Evolutionary conservation across 2,888 invertebrate genomes (phyloP).

Genomic region (Oscheius sp.): DNA sequence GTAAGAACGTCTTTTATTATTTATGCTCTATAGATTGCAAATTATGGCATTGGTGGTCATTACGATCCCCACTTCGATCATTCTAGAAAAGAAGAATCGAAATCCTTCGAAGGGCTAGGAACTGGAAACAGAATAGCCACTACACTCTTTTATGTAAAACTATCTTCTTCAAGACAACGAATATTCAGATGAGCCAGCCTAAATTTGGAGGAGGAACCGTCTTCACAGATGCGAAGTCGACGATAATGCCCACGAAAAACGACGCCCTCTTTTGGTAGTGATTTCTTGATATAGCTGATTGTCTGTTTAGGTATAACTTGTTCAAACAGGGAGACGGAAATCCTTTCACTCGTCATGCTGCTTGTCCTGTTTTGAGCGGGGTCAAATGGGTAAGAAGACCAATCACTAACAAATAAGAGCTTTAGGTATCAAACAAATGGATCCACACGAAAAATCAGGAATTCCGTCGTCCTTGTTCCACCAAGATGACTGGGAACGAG

Average conservation of each 20-base stretch:
- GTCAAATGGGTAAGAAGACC: constrained; percentile 78
- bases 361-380: constrained; percentile 94
- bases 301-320: too few species aligned
- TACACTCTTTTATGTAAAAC: constrained; percentile 91
- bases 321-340: constrained; percentile 90
- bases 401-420: background rate
- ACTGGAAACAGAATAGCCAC: constrained; percentile 95
- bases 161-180: background rate
- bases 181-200: constrained; percentile 89
- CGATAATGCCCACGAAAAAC: constrained; percentile 88
- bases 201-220: constrained; percentile 98
- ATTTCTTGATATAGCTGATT: too few species aligned
- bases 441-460: constrained; percentile 80
- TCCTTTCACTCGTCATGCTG: constrained; percentile 89
- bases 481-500: constrained; percentile 58
- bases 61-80: constrained; percentile 93
- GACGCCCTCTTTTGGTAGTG: constrained; percentile 96
- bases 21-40: constrained; percentile 78
- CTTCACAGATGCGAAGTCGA: constrained; percentile 86
- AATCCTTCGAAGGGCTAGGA: constrained; percentile 75
- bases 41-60: constrained; percentile 79
- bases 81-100: constrained; percentile 74
- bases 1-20: constrained; percentile 49
- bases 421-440: constrained; percentile 86
- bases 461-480: constrained; percentile 76